Evolutionary conservation across 2,113 vertebrate genomes (phyloP).

Genomic region (Toxostoma redivivum): DNA sequence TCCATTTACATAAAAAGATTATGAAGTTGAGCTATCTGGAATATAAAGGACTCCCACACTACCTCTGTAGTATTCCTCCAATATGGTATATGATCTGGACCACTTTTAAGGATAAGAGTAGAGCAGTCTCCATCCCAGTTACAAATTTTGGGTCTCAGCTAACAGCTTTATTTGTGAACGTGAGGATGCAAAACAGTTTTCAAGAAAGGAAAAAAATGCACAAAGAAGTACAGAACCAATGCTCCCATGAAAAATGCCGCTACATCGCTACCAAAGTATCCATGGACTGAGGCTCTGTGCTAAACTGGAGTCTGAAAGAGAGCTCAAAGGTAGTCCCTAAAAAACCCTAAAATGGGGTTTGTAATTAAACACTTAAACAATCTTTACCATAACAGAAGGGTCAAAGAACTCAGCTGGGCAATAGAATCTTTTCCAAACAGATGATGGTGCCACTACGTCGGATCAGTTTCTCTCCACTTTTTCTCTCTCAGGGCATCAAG

Average conservation of each 20-base stretch:
- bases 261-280: constrained; percentile 24
- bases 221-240: constrained; percentile 9
- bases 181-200: constrained; percentile 10
- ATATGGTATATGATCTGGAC: neutral
- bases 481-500: constrained; percentile 27
- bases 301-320: constrained; percentile 39
- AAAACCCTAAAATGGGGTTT: constrained; percentile 46
- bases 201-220: neutral
- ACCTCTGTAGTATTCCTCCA: neutral
- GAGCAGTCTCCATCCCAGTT: constrained; percentile 14
- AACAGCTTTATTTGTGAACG: constrained; percentile 38
- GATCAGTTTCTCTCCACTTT: constrained; percentile 20
- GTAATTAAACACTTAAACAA: constrained; percentile 22
- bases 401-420: constrained; percentile 33
- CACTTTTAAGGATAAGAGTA: constrained; percentile 15
- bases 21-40: neutral
- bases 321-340: neutral
- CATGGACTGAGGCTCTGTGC: neutral
- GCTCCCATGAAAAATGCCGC: constrained; percentile 29
- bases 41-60: neutral
- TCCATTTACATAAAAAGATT: neutral
- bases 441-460: neutral
- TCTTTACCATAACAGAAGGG: constrained; percentile 29
- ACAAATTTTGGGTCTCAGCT: neutral
- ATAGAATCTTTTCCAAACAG: constrained; percentile 41